Evolutionary conservation across 2,888 invertebrate genomes (phyloP).

Genomic region (Lepidochrysops patricia): DNA sequence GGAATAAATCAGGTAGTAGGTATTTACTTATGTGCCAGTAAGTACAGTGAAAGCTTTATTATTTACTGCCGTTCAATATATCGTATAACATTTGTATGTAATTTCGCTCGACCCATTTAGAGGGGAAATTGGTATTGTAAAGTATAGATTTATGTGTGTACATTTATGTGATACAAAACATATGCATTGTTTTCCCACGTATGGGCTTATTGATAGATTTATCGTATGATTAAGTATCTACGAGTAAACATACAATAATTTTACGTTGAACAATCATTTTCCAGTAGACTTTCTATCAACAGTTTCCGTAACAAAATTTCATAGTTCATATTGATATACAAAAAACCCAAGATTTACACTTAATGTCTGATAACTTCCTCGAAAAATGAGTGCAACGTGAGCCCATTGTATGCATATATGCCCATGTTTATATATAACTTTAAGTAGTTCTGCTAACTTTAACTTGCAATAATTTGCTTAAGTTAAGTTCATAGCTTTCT

Average conservation of each 20-base stretch:
- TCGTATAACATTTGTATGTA: conserved; percentile 1
- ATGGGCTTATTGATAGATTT: background rate
- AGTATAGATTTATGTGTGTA: no score
- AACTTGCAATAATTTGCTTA: no score
- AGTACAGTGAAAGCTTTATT: background rate
- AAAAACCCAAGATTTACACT: no score
- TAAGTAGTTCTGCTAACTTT: no score
- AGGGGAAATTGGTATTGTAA: conserved; percentile 1
- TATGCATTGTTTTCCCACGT: background rate
- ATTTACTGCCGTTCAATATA: conserved; percentile 4
- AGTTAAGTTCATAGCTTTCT: no score
- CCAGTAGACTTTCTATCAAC: no score
- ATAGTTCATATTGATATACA: no score
- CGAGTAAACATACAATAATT: background rate
- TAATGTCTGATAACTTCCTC: no score
- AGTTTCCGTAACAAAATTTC: no score
- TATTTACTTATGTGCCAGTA: background rate
- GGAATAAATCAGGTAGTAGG: background rate
- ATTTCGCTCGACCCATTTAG: conserved; percentile 1
- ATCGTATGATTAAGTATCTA: background rate
- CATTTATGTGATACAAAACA: conserved; percentile 4
- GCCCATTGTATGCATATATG: no score
- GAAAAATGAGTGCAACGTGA: no score
- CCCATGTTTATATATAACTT: no score
- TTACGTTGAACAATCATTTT: background rate